Base-by-base conservation (phyloP, 2,888 invertebrate genomes). In the Yponomeuta sedellus region DNA sequence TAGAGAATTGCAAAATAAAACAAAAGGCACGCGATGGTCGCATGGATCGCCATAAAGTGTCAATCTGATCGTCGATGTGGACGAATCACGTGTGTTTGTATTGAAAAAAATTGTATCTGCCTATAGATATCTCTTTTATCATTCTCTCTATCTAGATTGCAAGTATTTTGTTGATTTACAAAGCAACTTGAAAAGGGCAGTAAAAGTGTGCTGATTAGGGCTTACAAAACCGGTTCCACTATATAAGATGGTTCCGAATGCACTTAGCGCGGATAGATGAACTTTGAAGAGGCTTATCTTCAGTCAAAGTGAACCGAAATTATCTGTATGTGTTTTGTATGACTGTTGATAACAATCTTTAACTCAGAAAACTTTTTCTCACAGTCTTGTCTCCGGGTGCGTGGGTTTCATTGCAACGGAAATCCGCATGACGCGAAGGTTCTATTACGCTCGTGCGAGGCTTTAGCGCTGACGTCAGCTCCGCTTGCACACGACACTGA, bases 401-500 rank as follows among this genome's bases (percentile, higher is more conserved):
- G 44, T 16, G 44, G 44, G 44, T 52, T 52, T 52, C 16, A 16
- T 16, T 12, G 44, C 44, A 64, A 44, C 65, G 65, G 65, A 65
- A 65, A 58, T 65, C 34, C 19, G 58, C 12, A 20, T 25, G 11
- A 61, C 19, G n/a, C 63, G 16, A 62, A 66, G 66, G 62, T 34
- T 62, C 56, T 57, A 25, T 39, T 56, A 34, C 34, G 34, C 34
- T 34, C 34, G 10, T 22, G 77, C 16, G 78, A 88, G 88, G 89
- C 81, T 85, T 78, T 72, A 67, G 71, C 69, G 84, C 76, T 88
- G 85, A 88, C 86, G 87, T 85, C 80, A 87, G 73, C 44, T 52
- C 44, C 25, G 71, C 74, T 74, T 90, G 90, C 90, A 88, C 89
- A 88, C 90, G 89, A 86, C 87, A 85, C 89, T 79, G 78, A 73